A percentile compares a stretch with the other conserved stretches of the same genome.
Conservation (phyloP, 2,888 invertebrate genomes). For the Drosophila nigricruria region DNA sequence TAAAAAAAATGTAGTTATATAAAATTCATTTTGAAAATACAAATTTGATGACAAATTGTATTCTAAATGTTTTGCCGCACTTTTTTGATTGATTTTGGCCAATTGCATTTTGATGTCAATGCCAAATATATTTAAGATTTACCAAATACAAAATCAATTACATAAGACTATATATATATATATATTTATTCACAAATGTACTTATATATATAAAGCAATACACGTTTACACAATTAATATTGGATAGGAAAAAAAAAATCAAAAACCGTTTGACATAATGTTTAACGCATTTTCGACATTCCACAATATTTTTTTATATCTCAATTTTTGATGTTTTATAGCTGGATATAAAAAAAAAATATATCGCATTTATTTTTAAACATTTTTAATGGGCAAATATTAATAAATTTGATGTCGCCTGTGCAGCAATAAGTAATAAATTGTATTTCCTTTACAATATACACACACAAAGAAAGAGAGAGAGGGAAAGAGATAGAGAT, state of each 20-base stretch:
- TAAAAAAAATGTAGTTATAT: background rate
- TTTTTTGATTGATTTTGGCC: constrained; percentile 79
- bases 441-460: constrained; percentile 59
- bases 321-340: constrained; percentile 47
- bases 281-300: constrained; percentile 64
- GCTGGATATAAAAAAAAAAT: constrained; percentile 44
- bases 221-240: constrained; percentile 43
- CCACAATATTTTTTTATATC: constrained; percentile 47
- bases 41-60: constrained; percentile 13
- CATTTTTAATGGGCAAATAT: constrained; percentile 68
- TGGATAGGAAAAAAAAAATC: constrained; percentile 7
- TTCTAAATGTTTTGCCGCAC: constrained; percentile 9
- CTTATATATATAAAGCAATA: constrained; percentile 3
- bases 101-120: constrained; percentile 65
- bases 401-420: constrained; percentile 73
- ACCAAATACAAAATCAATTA: constrained; percentile 49
- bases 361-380: constrained; percentile 67
- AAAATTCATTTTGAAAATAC: background rate
- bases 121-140: constrained; percentile 41
- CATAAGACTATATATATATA: constrained; percentile 47
- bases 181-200: constrained; percentile 2
- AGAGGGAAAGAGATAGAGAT: constrained; percentile 1
- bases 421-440: constrained; percentile 74
- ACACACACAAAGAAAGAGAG: background rate
- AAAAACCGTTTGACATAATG: constrained; percentile 54